Conservation (phyloP, 2,888 invertebrate genomes). For the Nysson spinosus region DNA sequence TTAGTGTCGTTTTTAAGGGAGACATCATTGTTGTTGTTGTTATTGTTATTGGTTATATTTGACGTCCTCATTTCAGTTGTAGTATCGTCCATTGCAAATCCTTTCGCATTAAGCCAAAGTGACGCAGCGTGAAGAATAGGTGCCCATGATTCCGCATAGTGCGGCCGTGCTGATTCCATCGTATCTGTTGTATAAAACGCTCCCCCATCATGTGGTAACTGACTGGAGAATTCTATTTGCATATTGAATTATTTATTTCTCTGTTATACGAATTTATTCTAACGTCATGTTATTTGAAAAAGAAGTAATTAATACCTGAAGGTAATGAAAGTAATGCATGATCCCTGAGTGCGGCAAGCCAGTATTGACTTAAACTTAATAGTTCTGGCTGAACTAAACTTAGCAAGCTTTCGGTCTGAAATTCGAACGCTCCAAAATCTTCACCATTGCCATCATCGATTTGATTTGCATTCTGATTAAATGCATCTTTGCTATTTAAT, state of each 20-base stretch:
- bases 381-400: constrained; percentile 96
- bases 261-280: too few species aligned
- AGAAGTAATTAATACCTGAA: constrained; percentile 78
- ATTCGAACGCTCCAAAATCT: constrained; percentile 87
- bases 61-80: constrained; percentile 65
- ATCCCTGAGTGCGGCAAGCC: constrained; percentile 96
- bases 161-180: constrained; percentile 93
- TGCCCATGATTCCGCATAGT: constrained; percentile 96
- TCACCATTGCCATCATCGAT: constrained; percentile 72
- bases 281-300: too few species aligned
- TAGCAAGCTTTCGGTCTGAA: constrained; percentile 89
- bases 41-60: constrained; percentile 74
- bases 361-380: constrained; percentile 93
- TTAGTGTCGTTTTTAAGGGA: constrained; percentile 79
- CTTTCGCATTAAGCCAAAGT: constrained; percentile 88
- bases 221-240: constrained; percentile 89
- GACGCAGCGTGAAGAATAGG: constrained; percentile 96
- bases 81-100: constrained; percentile 79
- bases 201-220: constrained; percentile 96
- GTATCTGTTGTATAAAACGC: constrained; percentile 99
- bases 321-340: constrained; percentile 96
- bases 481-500: constrained; percentile 74
- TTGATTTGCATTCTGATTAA: constrained; percentile 54
- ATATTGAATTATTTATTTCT: constrained; percentile 6
- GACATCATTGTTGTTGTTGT: constrained; percentile 75